phyloP scores from a whole-genome alignment of 2,797 vertebrate genomes.

The Chromis chromis region DNA sequence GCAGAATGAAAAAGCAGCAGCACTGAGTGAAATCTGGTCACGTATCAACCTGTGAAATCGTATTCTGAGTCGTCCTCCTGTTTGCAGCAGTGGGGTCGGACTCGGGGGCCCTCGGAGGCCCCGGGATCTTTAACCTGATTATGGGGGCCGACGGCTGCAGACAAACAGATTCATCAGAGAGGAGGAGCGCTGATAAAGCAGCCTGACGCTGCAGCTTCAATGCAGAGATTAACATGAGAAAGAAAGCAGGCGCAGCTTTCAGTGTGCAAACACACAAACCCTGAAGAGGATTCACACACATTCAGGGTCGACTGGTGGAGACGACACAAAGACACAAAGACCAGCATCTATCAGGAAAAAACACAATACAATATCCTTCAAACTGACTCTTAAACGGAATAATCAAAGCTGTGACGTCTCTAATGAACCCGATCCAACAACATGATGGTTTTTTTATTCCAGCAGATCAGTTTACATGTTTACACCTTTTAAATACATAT shows the following conservation, averaged over 20 bases:
- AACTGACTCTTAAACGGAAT: too few relatives aligned
- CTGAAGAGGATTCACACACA: too few relatives aligned
- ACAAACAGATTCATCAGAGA: slow-evolving; percentile 87
- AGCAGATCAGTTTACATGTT: too few relatives aligned
- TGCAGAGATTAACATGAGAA: slow-evolving; percentile 86
- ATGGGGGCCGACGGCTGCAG: slow-evolving; percentile 86
- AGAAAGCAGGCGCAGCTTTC: slow-evolving; percentile 35
- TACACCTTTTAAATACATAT: too few relatives aligned
- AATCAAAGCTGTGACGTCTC: too few relatives aligned
- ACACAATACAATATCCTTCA: too few relatives aligned
- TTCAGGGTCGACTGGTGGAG: too few relatives aligned
- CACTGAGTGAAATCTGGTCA: slow-evolving; percentile 6
- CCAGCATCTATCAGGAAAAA: too few relatives aligned
- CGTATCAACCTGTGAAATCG: slow-evolving; percentile 36
- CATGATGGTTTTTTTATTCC: too few relatives aligned
- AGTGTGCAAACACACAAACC: slow-evolving; percentile 7
- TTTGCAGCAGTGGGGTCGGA: slow-evolving; percentile 41
- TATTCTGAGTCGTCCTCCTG: slow-evolving; percentile 23
- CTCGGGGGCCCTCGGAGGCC: slow-evolving; percentile 63
- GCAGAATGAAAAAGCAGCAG: background rate
- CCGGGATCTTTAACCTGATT: slow-evolving; percentile 83
- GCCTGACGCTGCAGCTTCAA: slow-evolving; percentile 72
- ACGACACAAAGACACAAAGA: too few relatives aligned
- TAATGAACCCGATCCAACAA: too few relatives aligned
- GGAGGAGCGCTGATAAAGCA: slow-evolving; percentile 82